Evolutionary conservation across 35 echinoderm and acorn worm genomes (phyloP).

Genomic region (Heliocidaris tuberculata): DNA sequence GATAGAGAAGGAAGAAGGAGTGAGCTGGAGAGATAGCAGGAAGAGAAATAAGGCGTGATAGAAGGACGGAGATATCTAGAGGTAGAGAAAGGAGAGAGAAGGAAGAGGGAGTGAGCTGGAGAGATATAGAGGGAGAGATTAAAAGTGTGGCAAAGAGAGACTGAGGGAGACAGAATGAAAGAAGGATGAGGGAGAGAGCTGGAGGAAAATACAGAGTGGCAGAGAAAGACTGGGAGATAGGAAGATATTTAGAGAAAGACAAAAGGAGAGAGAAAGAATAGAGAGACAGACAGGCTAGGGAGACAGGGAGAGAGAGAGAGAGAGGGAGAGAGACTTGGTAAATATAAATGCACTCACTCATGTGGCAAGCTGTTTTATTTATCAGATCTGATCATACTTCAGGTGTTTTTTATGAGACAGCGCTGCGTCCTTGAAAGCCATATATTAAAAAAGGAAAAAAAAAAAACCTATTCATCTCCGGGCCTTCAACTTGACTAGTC

Average conservation of each 20-base stretch:
- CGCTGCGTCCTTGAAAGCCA: not conserved
- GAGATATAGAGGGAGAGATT: no score
- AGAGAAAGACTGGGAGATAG: not conserved
- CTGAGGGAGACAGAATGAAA: not conserved
- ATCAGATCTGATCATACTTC: not conserved
- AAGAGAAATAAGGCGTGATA: no score
- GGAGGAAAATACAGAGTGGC: not conserved
- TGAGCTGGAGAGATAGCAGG: no score
- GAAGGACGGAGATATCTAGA: no score
- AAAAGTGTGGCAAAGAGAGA: not conserved
- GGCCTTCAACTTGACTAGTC: no score
- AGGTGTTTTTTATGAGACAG: slow-evolving; percentile 34
- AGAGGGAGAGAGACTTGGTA: no score
- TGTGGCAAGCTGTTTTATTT: slow-evolving; percentile 32
- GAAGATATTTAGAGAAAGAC: no score
- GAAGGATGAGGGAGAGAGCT: not conserved
- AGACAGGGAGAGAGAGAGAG: not conserved
- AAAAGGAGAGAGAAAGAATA: not conserved
- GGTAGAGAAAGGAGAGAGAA: no score
- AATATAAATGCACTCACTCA: not conserved
- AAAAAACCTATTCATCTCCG: no score
- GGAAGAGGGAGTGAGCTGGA: no score
- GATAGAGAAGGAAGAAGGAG: no score
- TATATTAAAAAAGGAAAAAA: no score
- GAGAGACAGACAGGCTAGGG: not conserved